Percentiles rank a stretch among this genome's conserved stretches.
Evolutionary conservation across 2,113 vertebrate genomes (phyloP).

Genomic region (Carassius auratus): DNA sequence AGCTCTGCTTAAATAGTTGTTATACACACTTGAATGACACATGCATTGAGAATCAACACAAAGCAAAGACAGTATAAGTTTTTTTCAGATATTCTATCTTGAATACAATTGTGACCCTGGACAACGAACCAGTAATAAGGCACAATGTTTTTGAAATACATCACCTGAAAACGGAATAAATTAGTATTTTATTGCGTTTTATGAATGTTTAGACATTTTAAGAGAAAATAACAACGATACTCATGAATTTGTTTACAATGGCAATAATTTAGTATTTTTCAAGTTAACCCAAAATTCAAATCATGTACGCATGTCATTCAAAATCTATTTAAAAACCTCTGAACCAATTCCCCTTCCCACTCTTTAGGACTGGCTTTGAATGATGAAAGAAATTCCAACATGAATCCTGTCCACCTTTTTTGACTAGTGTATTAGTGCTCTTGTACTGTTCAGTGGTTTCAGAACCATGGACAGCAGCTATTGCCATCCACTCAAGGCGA

Average conservation of each 20-base stretch:
- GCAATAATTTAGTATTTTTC: neutral
- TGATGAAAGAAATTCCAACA: neutral
- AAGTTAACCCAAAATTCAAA: neutral
- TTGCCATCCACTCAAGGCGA: neutral
- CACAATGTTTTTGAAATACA: too few species aligned
- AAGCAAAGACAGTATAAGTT: neutral
- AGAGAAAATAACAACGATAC: neutral
- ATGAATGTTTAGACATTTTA: neutral
- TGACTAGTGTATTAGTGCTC: neutral
- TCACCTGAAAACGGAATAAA: too few species aligned
- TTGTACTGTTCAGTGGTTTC: neutral
- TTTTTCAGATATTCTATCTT: neutral
- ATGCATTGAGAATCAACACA: neutral
- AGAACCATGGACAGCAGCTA: constrained; percentile 22
- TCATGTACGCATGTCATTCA: neutral
- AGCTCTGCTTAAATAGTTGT: neutral
- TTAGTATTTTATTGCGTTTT: too few species aligned
- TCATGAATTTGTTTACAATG: neutral
- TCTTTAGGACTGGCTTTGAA: neutral
- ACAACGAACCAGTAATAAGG: too few species aligned
- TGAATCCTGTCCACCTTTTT: neutral
- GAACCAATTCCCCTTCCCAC: too few species aligned
- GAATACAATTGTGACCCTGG: neutral
- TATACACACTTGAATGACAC: neutral
- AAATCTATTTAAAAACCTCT: too few species aligned